Percentiles rank a stretch among this genome's conserved stretches.
Conservation (phyloP, 2,888 invertebrate species). For the Yponomeuta malinellus region DNA sequence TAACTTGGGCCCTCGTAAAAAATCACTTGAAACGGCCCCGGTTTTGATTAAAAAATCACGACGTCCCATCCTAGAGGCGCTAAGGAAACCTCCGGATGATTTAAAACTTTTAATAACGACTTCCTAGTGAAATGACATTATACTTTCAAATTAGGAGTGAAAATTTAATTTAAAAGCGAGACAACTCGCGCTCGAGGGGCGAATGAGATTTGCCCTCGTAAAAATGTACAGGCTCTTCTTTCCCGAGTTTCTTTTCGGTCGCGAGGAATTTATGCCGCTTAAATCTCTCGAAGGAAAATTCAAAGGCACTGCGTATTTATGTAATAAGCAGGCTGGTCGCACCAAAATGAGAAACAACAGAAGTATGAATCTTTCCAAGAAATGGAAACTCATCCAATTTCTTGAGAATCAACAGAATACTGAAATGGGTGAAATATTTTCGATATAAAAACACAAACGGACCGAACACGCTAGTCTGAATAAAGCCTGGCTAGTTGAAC, state of each 20-base stretch:
- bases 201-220: slow-evolving; percentile 69
- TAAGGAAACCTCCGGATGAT: slow-evolving; percentile 70
- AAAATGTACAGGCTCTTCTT: slow-evolving; percentile 73
- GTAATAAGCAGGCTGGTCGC: slow-evolving; percentile 66
- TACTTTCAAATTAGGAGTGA: slow-evolving; percentile 78
- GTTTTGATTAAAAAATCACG: slow-evolving; percentile 76
- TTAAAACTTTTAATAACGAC: slow-evolving; percentile 77
- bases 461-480: too few relatives aligned
- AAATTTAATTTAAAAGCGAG: slow-evolving; percentile 77
- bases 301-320: slow-evolving; percentile 57
- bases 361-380: background rate
- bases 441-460: too few relatives aligned
- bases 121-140: slow-evolving; percentile 77
- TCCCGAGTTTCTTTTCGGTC: slow-evolving; percentile 71
- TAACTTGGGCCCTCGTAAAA: slow-evolving; percentile 70
- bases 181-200: slow-evolving; percentile 68
- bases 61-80: slow-evolving; percentile 55
- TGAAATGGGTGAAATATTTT: too few relatives aligned
- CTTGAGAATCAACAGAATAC: too few relatives aligned
- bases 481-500: too few relatives aligned
- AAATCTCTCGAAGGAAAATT: slow-evolving; percentile 72
- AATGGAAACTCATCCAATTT: too few relatives aligned
- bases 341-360: background rate
- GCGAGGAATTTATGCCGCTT: slow-evolving; percentile 66
- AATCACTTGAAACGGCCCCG: slow-evolving; percentile 72